These are phyloP conservation scores for Gibbula magus DNA, from an alignment of 2,888 invertebrate genomes.

Conservation along the genomic window DNA sequence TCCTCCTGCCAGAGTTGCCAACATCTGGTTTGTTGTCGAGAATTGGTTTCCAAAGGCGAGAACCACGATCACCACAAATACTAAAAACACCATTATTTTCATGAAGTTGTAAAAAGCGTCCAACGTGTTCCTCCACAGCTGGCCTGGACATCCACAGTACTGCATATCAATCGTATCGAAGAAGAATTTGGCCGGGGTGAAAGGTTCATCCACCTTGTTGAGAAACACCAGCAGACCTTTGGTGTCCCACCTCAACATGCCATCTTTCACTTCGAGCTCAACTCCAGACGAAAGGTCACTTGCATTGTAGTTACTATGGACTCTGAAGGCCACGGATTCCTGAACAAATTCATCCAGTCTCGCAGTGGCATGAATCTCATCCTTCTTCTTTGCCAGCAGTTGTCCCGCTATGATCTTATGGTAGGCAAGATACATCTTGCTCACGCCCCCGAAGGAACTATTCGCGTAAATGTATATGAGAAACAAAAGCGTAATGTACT, in stretches of 20 bases:
- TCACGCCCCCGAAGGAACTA: slow-evolving; percentile 65
- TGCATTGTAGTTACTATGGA: slow-evolving; percentile 46
- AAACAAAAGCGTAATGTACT: slow-evolving; percentile 63
- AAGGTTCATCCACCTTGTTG: slow-evolving; percentile 54
- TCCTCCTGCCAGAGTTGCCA: slow-evolving; percentile 59
- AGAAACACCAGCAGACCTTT: slow-evolving; percentile 61
- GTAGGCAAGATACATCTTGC: slow-evolving; percentile 64
- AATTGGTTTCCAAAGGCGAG: slow-evolving; percentile 58
- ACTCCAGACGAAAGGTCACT: slow-evolving; percentile 39
- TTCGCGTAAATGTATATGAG: slow-evolving; percentile 64
- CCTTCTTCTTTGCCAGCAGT: slow-evolving; percentile 34
- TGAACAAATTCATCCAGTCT: slow-evolving; percentile 44
- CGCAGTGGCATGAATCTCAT: slow-evolving; percentile 48
- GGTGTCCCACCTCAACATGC: slow-evolving; percentile 53
- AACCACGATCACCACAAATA: slow-evolving; percentile 59
- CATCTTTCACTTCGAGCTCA: slow-evolving; percentile 8
- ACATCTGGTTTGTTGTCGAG: slow-evolving; percentile 60
- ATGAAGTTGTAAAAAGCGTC: slow-evolving; percentile 49
- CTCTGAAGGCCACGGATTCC: slow-evolving; percentile 63
- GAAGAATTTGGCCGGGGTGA: slow-evolving; percentile 60
- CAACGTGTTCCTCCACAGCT: slow-evolving; percentile 48
- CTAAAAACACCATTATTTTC: slow-evolving; percentile 55
- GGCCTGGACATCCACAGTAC: slow-evolving; percentile 61
- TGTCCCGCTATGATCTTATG: slow-evolving; percentile 52
- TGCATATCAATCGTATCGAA: slow-evolving; percentile 52